These are phyloP conservation scores for Hyposoter dolosus DNA, from an alignment of 2,888 invertebrate genomes.

Conservation along the genomic window DNA sequence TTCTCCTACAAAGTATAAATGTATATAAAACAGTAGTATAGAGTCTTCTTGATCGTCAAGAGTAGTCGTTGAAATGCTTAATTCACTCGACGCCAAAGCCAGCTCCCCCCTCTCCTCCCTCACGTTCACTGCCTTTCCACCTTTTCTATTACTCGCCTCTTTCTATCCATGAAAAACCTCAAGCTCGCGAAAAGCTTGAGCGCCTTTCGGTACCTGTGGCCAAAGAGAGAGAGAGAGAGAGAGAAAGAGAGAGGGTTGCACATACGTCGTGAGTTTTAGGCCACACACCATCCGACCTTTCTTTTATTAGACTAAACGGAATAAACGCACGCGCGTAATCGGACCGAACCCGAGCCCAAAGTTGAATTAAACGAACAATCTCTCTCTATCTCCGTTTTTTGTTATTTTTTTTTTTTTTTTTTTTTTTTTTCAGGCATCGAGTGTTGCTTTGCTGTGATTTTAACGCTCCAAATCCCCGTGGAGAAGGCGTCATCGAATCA, in stretches of 20 bases:
- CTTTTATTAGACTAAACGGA: slow-evolving; percentile 73
- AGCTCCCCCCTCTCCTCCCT: slow-evolving; percentile 24
- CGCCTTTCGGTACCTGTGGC: slow-evolving; percentile 3
- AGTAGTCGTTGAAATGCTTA: slow-evolving; percentile 77
- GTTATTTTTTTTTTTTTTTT: background rate
- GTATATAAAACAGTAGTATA: slow-evolving; percentile 32
- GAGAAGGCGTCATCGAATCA: slow-evolving; percentile 44
- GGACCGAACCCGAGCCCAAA: slow-evolving; percentile 66
- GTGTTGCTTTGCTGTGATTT: slow-evolving; percentile 49
- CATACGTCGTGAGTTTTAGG: slow-evolving; percentile 22
- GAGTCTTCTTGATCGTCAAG: slow-evolving; percentile 40
- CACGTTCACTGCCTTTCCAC: background rate
- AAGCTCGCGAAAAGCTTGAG: slow-evolving; percentile 34
- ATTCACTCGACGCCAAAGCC: slow-evolving; percentile 73
- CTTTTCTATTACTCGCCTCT: background rate
- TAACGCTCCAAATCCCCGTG: slow-evolving; percentile 61
- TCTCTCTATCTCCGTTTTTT: background rate
- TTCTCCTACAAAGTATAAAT: slow-evolving; percentile 39
- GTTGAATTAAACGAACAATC: slow-evolving; percentile 50
- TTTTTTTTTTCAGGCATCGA: too few relatives aligned
- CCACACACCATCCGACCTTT: slow-evolving; percentile 68
- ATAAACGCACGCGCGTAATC: slow-evolving; percentile 69
- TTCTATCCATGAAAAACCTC: slow-evolving; percentile 14
- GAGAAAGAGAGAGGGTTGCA: background rate
- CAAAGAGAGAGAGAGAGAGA: background rate